A percentile compares a stretch with the other conserved stretches of the same genome.
Evolutionary conservation across 2,888 invertebrate species (phyloP).

Genomic region (Protodeltote pygarga): DNA sequence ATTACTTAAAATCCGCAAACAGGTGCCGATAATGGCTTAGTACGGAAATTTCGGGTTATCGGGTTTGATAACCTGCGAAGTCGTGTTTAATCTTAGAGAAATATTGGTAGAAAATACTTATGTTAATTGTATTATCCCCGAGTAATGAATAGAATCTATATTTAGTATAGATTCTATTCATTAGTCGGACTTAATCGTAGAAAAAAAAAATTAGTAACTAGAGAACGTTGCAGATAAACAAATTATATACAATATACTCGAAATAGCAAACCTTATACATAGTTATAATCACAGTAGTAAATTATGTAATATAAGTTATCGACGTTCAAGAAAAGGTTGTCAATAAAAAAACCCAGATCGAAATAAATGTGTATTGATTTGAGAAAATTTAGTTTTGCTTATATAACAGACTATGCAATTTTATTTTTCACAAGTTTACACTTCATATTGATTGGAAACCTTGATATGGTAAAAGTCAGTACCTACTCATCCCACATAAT

Average conservation of each 20-base stretch:
- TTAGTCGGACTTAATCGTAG: too few relatives aligned
- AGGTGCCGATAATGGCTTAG: constrained; percentile 1
- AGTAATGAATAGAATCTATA: too few relatives aligned
- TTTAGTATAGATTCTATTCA: too few relatives aligned
- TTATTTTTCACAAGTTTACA: constrained; percentile 5
- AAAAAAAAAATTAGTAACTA: not conserved
- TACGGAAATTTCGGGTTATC: constrained; percentile 40
- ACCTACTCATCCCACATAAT: constrained; percentile 1
- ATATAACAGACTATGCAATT: constrained; percentile 22
- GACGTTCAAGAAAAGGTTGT: constrained; percentile 21
- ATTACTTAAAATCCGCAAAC: constrained; percentile 3
- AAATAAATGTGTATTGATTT: constrained; percentile 28
- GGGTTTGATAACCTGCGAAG: constrained; percentile 35
- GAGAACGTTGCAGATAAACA: too few relatives aligned
- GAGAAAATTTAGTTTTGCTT: constrained; percentile 25
- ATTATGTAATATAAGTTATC: constrained; percentile 38
- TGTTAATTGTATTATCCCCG: not conserved
- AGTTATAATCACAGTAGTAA: constrained; percentile 14
- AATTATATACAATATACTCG: not conserved
- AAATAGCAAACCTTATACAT: constrained; percentile 6
- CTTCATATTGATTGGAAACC: constrained; percentile 1
- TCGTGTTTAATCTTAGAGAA: not conserved
- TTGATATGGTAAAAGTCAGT: not conserved
- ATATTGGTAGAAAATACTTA: not conserved
- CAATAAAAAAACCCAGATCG: constrained; percentile 24